Percentiles rank a stretch among this genome's conserved stretches.
Evolutionary conservation across 2,113 vertebrate species (phyloP).

Genomic region (Bucco capensis): DNA sequence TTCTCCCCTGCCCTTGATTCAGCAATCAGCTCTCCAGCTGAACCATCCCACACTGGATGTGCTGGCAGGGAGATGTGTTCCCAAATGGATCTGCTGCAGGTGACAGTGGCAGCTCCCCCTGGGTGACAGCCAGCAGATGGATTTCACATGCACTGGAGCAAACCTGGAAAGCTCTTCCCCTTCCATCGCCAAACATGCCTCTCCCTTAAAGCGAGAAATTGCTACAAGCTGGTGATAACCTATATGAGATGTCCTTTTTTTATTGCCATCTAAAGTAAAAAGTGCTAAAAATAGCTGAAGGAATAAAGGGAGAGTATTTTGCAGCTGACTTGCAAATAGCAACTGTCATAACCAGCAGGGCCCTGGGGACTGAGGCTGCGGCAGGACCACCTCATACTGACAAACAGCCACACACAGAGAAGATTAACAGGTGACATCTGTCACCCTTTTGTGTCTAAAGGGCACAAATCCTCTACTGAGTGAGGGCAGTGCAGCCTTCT

Average conservation of each 20-base stretch:
- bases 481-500: background rate
- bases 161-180: background rate
- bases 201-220: background rate
- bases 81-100: background rate
- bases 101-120: background rate
- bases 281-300: slow-evolving; percentile 17
- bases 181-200: background rate
- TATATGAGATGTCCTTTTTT: fast-evolving
- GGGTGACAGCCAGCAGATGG: background rate
- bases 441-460: slow-evolving; percentile 6
- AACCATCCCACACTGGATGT: background rate
- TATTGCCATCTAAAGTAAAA: background rate
- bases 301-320: background rate
- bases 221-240: background rate
- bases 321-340: slow-evolving; percentile 33
- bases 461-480: background rate
- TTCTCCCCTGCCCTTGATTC: background rate
- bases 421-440: slow-evolving; percentile 35
- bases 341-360: slow-evolving; percentile 6
- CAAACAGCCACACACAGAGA: background rate
- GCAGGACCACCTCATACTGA: background rate
- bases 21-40: background rate
- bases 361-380: background rate
- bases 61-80: background rate
- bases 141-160: background rate